A percentile compares a stretch with the other conserved stretches of the same genome.
Evolutionary conservation across 2,888 invertebrate genomes (phyloP).

Genomic region (Venusia cambrica): DNA sequence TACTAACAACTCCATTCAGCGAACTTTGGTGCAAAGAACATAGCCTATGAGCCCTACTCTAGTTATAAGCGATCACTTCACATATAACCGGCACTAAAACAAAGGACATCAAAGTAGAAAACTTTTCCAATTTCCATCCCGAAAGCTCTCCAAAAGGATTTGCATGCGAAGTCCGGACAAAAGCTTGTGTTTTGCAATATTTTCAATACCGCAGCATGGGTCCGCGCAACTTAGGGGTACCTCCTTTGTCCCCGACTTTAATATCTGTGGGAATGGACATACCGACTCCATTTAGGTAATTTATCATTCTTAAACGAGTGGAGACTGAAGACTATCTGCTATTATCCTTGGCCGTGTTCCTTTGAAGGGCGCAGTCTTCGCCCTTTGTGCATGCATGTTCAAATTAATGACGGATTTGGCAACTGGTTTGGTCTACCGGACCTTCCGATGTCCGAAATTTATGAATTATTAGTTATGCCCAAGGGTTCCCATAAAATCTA

Average conservation of each 20-base stretch:
- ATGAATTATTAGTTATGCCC: conserved; percentile 74
- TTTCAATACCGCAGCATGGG: conserved; percentile 76
- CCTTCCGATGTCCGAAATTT: conserved; percentile 60
- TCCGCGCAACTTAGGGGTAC: conserved; percentile 61
- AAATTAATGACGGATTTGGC: conserved; percentile 63
- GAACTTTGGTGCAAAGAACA: too few species aligned
- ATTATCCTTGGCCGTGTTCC: conserved; percentile 60
- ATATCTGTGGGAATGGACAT: conserved; percentile 81
- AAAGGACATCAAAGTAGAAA: conserved; percentile 64
- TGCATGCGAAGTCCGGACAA: conserved; percentile 67
- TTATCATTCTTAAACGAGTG: conserved; percentile 80
- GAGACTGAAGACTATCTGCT: conserved; percentile 64
- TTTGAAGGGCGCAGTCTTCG: conserved; percentile 61
- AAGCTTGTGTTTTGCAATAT: conserved; percentile 67
- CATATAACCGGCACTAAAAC: conserved; percentile 44
- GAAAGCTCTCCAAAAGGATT: conserved; percentile 69
- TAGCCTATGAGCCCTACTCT: too few species aligned
- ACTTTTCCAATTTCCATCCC: conserved; percentile 76
- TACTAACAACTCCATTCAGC: conserved; percentile 3
- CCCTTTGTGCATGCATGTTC: conserved; percentile 59
- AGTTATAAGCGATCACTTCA: conserved; percentile 3
- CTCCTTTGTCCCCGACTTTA: conserved; percentile 70
- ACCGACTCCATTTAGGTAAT: conserved; percentile 77
- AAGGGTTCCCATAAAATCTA: conserved; percentile 68
- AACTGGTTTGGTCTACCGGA: conserved; percentile 56